Conservation (phyloP, 2,888 invertebrate species). For the Corbicula japonica region DNA sequence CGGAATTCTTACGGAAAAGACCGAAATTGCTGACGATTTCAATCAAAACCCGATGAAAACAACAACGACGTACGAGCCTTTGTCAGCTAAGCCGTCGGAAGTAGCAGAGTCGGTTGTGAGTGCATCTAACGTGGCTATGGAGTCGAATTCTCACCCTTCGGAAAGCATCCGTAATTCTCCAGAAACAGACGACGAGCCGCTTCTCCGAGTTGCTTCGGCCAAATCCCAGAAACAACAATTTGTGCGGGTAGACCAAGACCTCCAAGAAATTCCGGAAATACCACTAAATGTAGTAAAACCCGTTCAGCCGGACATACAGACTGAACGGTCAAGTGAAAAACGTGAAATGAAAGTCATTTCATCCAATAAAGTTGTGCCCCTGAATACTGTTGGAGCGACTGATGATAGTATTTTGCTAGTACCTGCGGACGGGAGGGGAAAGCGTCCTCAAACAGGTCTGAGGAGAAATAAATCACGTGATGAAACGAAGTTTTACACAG, state of each 20-base stretch:
- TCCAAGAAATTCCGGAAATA: conserved; percentile 62
- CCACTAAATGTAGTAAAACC: conserved; percentile 41
- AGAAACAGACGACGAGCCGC: conserved; percentile 7
- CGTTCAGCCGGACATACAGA: conserved; percentile 15
- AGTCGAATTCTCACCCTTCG: conserved; percentile 50
- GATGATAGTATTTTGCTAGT: conserved; percentile 62
- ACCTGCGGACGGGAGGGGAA: conserved; percentile 36
- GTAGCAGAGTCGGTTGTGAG: conserved; percentile 53
- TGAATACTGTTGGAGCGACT: conserved; percentile 39
- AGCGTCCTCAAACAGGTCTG: conserved; percentile 50
- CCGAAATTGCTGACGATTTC: conserved; percentile 55
- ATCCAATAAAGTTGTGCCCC: conserved; percentile 58
- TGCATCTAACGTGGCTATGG: conserved; percentile 61
- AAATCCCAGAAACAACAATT: conserved; percentile 34
- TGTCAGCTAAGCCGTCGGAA: conserved; percentile 21
- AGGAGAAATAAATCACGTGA: conserved; percentile 20
- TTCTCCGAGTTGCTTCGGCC: conserved; percentile 2
- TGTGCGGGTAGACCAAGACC: conserved; percentile 43
- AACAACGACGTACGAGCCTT: conserved; percentile 2
- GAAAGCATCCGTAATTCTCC: conserved; percentile 44
- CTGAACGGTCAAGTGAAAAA: conserved; percentile 13
- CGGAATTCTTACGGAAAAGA: conserved; percentile 60
- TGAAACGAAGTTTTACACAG: conserved; percentile 48
- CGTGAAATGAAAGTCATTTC: conserved; percentile 57
- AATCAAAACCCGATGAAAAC: conserved; percentile 16